Percentiles rank a stretch among this genome's conserved stretches.
phyloP scores from a whole-genome alignment of 1,140 invertebrate genomes.

The Eupristina koningsbergeri region DNA sequence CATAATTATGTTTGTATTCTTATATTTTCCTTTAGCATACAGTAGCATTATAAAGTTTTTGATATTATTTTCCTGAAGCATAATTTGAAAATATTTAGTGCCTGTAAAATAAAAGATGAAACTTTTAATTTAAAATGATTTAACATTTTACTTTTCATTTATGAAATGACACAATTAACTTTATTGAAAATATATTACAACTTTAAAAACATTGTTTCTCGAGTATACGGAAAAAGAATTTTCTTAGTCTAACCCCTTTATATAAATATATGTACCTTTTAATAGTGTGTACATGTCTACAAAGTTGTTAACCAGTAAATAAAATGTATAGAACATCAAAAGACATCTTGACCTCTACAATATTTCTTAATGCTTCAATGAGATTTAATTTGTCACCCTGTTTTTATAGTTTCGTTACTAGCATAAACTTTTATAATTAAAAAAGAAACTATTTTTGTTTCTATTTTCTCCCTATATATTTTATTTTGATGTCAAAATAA shows the following conservation, averaged over 20 bases:
- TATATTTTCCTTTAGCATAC: background rate
- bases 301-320: background rate
- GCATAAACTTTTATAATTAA: background rate
- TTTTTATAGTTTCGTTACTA: background rate
- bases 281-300: background rate
- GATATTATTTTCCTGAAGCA: background rate
- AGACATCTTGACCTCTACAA: background rate
- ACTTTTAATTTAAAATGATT: slow-evolving; percentile 1
- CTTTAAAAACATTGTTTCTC: background rate
- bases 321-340: background rate
- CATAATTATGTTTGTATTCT: background rate
- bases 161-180: background rate
- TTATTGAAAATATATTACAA: background rate
- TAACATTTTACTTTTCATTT: slow-evolving; percentile 10
- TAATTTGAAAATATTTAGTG: background rate
- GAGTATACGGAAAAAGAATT: background rate
- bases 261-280: background rate
- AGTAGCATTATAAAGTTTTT: background rate
- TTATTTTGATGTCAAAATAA: too few species aligned
- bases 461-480: too few species aligned
- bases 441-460: too few species aligned
- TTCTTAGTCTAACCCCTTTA: background rate
- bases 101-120: slow-evolving; percentile 2
- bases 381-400: background rate
- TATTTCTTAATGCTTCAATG: background rate